Evolutionary conservation across 2,113 vertebrate genomes (phyloP).

Genomic region (Pantherophis guttatus): DNA sequence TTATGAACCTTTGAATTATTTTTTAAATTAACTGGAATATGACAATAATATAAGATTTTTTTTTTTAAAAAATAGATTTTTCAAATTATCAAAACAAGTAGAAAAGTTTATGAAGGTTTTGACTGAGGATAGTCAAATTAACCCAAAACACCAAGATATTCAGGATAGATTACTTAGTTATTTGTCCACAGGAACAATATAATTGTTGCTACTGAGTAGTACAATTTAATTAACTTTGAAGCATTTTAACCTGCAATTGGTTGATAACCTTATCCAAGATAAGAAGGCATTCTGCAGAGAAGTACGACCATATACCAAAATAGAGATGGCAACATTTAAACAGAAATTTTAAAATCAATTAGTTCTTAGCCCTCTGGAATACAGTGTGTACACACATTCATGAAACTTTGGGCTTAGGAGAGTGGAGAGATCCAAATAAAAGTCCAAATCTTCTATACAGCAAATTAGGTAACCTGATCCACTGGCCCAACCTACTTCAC

Average conservation of each 20-base stretch:
- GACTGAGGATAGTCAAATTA: background rate
- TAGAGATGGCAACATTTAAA: background rate
- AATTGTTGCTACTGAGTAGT: background rate
- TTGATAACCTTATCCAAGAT: background rate
- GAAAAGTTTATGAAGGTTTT: background rate
- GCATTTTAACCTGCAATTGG: constrained; percentile 4
- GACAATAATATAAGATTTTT: background rate
- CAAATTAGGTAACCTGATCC: background rate
- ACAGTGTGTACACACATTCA: background rate
- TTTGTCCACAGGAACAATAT: background rate
- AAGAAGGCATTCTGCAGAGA: background rate
- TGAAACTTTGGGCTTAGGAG: background rate
- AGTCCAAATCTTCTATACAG: background rate
- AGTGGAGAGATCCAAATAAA: background rate
- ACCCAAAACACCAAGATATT: background rate
- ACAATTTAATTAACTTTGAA: constrained; percentile 12
- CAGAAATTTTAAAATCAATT: background rate
- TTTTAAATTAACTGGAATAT: background rate
- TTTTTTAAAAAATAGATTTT: background rate
- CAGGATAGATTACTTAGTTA: background rate
- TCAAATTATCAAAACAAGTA: background rate
- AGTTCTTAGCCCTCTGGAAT: background rate
- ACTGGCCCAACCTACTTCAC: background rate
- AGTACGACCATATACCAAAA: background rate
- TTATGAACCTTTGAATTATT: background rate